phyloP scores from a whole-genome alignment of 37 sponge, comb jelly and placozoan genomes.

The Corticium candelabrum region DNA sequence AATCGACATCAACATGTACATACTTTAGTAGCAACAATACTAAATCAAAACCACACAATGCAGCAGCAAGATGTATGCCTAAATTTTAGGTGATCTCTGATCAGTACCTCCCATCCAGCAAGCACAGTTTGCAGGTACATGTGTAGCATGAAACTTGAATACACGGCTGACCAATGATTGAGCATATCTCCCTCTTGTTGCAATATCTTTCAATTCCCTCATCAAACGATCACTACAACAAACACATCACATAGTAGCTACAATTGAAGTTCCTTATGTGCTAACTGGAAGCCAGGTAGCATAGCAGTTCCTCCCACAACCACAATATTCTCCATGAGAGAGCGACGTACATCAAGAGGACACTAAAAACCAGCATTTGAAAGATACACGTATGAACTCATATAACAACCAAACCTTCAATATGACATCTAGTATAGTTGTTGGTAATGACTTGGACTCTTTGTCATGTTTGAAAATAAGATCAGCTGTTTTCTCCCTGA shows the following conservation, averaged over 20 bases:
- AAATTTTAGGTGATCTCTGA: no score
- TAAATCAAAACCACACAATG: no score
- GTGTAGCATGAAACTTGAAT: constrained; percentile 64
- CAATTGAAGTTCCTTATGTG: background rate
- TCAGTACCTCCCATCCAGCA: constrained; percentile 78
- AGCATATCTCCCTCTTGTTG: constrained; percentile 19
- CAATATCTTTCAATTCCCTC: constrained; percentile 35
- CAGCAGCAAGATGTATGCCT: no score
- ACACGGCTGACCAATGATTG: constrained; percentile 11
- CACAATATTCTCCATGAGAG: constrained; percentile 62
- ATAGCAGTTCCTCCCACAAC: constrained; percentile 69
- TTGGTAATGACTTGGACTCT: constrained; percentile 28
- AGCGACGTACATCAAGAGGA: constrained; percentile 53
- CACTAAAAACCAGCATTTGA: constrained; percentile 27
- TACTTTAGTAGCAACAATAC: no score
- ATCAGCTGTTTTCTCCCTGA: constrained; percentile 15
- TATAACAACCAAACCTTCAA: constrained; percentile 33
- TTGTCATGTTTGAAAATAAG: constrained; percentile 37
- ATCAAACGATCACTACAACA: constrained; percentile 51
- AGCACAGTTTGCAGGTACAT: constrained; percentile 39
- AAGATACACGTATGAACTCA: background rate
- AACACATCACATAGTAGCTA: background rate
- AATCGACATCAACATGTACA: no score
- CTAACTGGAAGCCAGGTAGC: constrained; percentile 70
- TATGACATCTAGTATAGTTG: constrained; percentile 39